These are phyloP conservation scores for Trichogramma evanescens DNA, from an alignment of 2,888 invertebrate genomes.

Conservation along the genomic window DNA sequence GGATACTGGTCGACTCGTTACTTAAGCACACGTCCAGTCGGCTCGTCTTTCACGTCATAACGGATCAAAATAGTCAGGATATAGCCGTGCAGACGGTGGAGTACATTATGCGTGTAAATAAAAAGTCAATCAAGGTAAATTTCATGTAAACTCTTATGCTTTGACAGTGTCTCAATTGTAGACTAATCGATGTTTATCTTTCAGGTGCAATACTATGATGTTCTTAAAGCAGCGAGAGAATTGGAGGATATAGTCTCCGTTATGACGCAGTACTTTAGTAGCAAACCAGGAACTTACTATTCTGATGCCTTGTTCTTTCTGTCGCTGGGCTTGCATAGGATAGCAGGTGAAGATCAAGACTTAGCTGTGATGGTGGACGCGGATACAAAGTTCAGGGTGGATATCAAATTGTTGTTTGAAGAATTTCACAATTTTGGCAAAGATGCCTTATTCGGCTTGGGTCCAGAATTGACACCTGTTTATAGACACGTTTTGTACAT, in stretches of 20 bases:
- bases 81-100: constrained; percentile 51
- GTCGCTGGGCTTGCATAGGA: constrained; percentile 64
- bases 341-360: constrained; percentile 57
- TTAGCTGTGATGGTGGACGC: constrained; percentile 68
- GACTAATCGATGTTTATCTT: constrained; percentile 19
- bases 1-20: constrained; percentile 50
- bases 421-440: constrained; percentile 61
- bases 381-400: constrained; percentile 66
- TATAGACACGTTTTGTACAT: constrained; percentile 67
- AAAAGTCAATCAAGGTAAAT: constrained; percentile 46
- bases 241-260: constrained; percentile 59
- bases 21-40: constrained; percentile 47
- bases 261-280: constrained; percentile 66
- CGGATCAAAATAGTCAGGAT: constrained; percentile 54
- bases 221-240: constrained; percentile 54
- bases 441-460: constrained; percentile 62
- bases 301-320: constrained; percentile 73
- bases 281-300: constrained; percentile 67
- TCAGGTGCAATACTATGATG: constrained; percentile 56
- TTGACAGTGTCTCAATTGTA: neutral
- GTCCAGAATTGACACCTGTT: constrained; percentile 70
- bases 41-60: constrained; percentile 57
- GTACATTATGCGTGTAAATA: constrained; percentile 38
- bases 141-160: constrained; percentile 28
- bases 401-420: constrained; percentile 59